phyloP scores from a whole-genome alignment of 1,140 invertebrate genomes.

The Phortica variegata region DNA sequence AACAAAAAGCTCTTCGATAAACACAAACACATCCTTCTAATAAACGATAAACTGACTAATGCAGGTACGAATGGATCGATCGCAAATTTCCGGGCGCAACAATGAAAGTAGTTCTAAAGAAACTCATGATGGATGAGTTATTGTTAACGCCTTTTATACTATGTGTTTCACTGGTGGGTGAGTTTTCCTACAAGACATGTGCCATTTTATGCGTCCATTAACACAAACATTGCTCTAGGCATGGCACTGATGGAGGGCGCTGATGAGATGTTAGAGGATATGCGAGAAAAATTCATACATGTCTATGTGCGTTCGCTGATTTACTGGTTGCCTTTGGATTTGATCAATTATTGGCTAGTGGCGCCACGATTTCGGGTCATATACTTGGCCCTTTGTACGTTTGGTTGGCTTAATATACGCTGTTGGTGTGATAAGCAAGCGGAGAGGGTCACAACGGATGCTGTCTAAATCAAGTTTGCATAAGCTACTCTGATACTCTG shows the following conservation, averaged over 20 bases:
- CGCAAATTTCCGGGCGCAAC: conserved; percentile 67
- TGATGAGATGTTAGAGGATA: conserved; percentile 68
- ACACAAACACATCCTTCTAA: conserved; percentile 5
- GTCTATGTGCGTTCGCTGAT: conserved; percentile 72
- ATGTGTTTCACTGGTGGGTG: conserved; percentile 70
- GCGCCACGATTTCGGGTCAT: conserved; percentile 68
- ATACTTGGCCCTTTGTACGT: conserved; percentile 70
- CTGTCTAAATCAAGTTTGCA: too few relatives aligned
- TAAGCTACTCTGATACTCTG: too few relatives aligned
- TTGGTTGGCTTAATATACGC: conserved; percentile 77
- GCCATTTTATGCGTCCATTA: not conserved
- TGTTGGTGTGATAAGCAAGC: conserved; percentile 75
- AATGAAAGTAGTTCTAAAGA: conserved; percentile 65
- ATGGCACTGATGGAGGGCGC: conserved; percentile 73
- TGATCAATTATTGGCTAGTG: conserved; percentile 71
- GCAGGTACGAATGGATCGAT: conserved; percentile 80
- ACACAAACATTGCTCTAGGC: conserved; percentile 58
- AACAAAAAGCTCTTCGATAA: conserved; percentile 6
- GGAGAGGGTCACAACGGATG: conserved; percentile 53
- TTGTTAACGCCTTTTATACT: conserved; percentile 71
- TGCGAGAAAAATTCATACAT: conserved; percentile 69
- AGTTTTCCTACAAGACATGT: conserved; percentile 14
- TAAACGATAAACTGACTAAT: not conserved
- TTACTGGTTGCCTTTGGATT: conserved; percentile 79
- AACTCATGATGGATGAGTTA: conserved; percentile 77